phyloP scores from a whole-genome alignment of 2,113 vertebrate genomes.

The Neodontobutis hainanensis region DNA sequence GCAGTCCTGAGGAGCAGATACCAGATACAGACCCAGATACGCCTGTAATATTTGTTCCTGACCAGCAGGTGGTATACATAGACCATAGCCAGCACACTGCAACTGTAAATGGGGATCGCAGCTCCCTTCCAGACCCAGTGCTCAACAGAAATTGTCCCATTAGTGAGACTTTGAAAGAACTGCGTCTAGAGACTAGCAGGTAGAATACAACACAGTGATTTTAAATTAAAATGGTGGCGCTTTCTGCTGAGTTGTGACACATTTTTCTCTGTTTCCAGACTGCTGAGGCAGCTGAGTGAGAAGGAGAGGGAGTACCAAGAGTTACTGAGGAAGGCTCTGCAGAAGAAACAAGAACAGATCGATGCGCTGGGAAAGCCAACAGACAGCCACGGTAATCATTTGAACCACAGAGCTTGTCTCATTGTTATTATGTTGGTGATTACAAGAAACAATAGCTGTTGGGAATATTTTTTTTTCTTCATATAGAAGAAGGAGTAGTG shows the following conservation, averaged over 20 bases:
- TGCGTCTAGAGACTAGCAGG: conserved; percentile 81
- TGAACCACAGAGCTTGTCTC: neutral
- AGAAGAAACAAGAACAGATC: conserved; percentile 60
- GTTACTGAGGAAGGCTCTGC: conserved; percentile 73
- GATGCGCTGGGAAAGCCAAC: conserved; percentile 34
- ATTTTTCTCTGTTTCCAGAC: conserved; percentile 67
- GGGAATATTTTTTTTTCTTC: no score
- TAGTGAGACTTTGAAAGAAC: conserved; percentile 72
- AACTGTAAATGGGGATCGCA: conserved; percentile 6
- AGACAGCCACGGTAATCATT: conserved; percentile 47
- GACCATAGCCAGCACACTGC: neutral
- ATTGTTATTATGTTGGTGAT: neutral
- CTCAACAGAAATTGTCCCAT: conserved; percentile 49
- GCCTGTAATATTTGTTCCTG: conserved; percentile 11
- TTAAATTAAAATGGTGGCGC: neutral
- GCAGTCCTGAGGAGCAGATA: conserved; percentile 44
- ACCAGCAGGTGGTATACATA: conserved; percentile 8
- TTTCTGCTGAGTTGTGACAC: conserved; percentile 34
- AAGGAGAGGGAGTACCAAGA: conserved; percentile 85
- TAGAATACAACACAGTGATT: conserved; percentile 41
- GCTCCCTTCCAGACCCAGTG: conserved; percentile 1
- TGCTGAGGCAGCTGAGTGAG: conserved; percentile 80
- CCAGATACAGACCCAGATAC: conserved; percentile 22
- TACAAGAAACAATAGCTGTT: neutral
- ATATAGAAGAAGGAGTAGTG: no score